A percentile compares a stretch with the other conserved stretches of the same genome.
These are phyloP conservation scores for Aegotheles bennettii DNA, from an alignment of 2,113 vertebrate species.

Conservation along the genomic window DNA sequence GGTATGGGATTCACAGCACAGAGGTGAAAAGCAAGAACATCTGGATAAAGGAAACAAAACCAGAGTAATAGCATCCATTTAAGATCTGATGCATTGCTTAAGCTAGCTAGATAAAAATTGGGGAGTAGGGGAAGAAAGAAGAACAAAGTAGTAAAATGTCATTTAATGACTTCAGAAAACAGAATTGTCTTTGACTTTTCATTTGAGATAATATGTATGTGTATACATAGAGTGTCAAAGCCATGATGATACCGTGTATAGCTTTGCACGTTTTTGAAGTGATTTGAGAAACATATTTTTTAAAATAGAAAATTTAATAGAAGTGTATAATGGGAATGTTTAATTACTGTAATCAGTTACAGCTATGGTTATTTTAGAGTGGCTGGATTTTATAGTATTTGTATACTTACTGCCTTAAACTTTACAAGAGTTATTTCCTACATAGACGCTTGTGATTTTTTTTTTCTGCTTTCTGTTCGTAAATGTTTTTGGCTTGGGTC, in stretches of 20 bases:
- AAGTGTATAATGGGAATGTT: not conserved
- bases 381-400: not conserved
- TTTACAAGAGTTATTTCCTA: constrained; percentile 8
- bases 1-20: constrained; percentile 16
- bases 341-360: not conserved
- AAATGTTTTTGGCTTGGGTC: not conserved
- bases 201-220: not conserved
- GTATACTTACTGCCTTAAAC: not conserved
- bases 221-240: not conserved
- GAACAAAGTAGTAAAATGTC: not conserved
- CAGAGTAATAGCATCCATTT: not conserved
- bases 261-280: not conserved
- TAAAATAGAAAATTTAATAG: not conserved
- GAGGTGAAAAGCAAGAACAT: constrained; percentile 24
- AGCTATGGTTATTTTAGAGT: not conserved
- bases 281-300: not conserved
- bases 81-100: not conserved
- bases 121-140: not conserved
- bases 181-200: not conserved
- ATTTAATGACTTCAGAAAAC: not conserved
- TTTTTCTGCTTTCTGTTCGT: not conserved
- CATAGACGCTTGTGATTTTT: not conserved
- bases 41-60: not conserved
- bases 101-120: not conserved
- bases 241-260: not conserved